Evolutionary conservation across 1,140 invertebrate genomes (phyloP), one percentile per base, ranked within the genome.

Genomic region (Cecropterus lyciades): DNA sequence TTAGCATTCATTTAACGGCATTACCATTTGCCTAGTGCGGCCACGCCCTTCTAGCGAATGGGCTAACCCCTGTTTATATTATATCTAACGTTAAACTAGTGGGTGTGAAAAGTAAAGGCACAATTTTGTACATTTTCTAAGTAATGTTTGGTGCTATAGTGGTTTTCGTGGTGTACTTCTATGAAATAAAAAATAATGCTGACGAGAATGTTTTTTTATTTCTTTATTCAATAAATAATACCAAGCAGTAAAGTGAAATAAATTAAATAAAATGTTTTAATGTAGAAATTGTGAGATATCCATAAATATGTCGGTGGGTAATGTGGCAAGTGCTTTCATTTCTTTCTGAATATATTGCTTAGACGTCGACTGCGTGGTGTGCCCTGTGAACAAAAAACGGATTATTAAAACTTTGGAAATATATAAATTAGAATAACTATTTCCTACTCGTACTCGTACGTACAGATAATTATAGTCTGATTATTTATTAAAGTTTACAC

Each of bases 51-150:
- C 20, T 4, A 57, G n/a, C 8, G 37, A 42, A 13, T 15, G 55
- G 40, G 55, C 7, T 56, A 24, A 56, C 10, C 37, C 15, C 33
- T 13, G 37, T 56, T 56, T 43, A 13, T 56, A 33, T 37, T 37
- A 62, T 48, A 63, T 42, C 9, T 20, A 27, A 52, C 27, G 20
- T 49, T 51, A 52, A 42, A 40, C 16, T 70, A 55, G 52, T 55
- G 46, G 52, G 59, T 74, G 67, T 74, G 69, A 74, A 67, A 64
- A 75, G 62, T 71, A 75, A 77, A 79, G 80, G 85, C 85, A 91
- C 85, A 91, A 87, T 89, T 89, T 91, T 91, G 84, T 91, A 91
- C 86, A 86, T 89, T 89, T 87, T 89, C 78, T 88, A 87, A 87
- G 84, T 88, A 90, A 89, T 89, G 77, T 87, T 90, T 89, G 86